Conservation (phyloP, 2,888 invertebrate genomes). For the Sphaerophoria taeniata region DNA sequence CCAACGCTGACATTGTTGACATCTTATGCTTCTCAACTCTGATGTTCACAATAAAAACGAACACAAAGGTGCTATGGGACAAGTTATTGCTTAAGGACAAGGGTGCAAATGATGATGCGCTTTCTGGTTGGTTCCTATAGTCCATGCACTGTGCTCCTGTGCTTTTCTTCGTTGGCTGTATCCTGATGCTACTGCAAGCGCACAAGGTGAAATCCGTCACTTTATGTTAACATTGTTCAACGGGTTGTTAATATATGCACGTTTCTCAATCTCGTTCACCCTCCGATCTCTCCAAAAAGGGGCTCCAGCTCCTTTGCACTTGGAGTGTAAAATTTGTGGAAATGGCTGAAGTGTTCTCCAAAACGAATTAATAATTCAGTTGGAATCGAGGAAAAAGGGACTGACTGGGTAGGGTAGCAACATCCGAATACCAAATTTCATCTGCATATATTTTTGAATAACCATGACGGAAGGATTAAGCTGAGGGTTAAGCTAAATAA, state of each 20-base stretch:
- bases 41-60: slow-evolving; percentile 26
- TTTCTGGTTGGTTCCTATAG: background rate
- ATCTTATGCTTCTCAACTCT: slow-evolving; percentile 28
- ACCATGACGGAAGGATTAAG: slow-evolving; percentile 31
- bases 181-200: slow-evolving; percentile 21
- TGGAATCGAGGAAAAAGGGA: slow-evolving; percentile 18
- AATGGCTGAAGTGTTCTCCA: slow-evolving; percentile 41
- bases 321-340: slow-evolving; percentile 39
- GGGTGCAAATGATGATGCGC: slow-evolving; percentile 41
- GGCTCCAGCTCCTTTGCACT: slow-evolving; percentile 6
- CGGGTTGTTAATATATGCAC: slow-evolving; percentile 32
- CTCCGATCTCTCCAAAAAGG: slow-evolving; percentile 4
- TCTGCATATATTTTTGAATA: slow-evolving; percentile 59
- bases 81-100: slow-evolving; percentile 3
- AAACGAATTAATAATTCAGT: slow-evolving; percentile 59
- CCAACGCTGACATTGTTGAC: slow-evolving; percentile 54
- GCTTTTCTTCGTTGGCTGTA: background rate
- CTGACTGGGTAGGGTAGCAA: background rate
- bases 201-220: slow-evolving; percentile 58
- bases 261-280: background rate
- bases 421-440: slow-evolving; percentile 24
- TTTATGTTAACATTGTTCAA: slow-evolving; percentile 14
- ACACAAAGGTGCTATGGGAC: slow-evolving; percentile 12
- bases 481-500: slow-evolving; percentile 30
- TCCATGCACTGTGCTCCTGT: background rate